Conservation (phyloP, 2,888 invertebrate genomes). For the Choristoneura rosaceana region DNA sequence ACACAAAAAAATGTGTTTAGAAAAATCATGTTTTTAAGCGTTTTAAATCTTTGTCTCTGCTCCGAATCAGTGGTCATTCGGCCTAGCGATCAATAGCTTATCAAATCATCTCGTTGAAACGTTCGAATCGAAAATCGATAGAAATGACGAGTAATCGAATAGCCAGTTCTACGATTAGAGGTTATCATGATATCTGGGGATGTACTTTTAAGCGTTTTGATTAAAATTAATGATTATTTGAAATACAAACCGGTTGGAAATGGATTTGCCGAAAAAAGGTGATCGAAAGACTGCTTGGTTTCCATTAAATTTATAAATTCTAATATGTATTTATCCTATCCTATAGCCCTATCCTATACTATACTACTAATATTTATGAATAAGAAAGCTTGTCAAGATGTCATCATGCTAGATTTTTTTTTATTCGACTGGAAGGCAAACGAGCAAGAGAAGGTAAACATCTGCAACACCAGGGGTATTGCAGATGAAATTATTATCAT, state of each 20-base stretch:
- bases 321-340: no score
- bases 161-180: conserved; percentile 15
- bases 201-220: background rate
- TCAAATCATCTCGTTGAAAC: conserved; percentile 30
- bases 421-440: no score
- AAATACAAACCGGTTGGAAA: background rate
- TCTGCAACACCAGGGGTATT: no score
- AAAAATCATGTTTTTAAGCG: no score
- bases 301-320: background rate
- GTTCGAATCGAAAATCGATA: conserved; percentile 29
- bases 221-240: conserved; percentile 14
- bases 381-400: no score
- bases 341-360: no score
- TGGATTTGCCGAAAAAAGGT: background rate
- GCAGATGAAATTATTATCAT: no score
- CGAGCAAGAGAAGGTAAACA: no score
- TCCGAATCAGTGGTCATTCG: background rate
- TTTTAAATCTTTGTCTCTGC: background rate
- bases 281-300: background rate
- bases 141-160: conserved; percentile 24
- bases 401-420: no score
- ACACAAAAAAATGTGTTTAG: no score
- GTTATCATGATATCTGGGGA: conserved; percentile 12
- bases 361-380: no score
- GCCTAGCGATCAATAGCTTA: conserved; percentile 22